Evolutionary conservation across 2,113 vertebrate genomes (phyloP).

Genomic region (Narcine bancroftii): DNA sequence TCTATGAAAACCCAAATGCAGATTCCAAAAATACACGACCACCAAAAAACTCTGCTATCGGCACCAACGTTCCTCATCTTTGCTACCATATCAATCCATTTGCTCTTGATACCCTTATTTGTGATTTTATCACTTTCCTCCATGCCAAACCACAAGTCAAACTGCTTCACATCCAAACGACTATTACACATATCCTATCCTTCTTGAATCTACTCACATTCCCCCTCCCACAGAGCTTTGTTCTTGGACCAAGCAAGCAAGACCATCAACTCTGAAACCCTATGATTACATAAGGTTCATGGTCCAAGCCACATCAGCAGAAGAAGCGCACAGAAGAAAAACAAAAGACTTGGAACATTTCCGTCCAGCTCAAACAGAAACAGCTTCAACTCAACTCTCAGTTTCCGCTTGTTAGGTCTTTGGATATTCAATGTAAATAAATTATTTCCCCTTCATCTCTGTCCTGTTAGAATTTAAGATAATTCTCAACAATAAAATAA

Average conservation of each 20-base stretch:
- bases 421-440: background rate
- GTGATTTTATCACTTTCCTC: background rate
- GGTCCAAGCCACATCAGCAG: background rate
- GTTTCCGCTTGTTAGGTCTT: no score
- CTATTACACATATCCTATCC: background rate
- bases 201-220: background rate
- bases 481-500: background rate
- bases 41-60: background rate
- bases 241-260: background rate
- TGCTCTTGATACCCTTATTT: background rate
- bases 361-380: background rate
- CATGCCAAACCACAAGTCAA: background rate
- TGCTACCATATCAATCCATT: background rate
- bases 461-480: background rate
- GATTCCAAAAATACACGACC: background rate
- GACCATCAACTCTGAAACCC: background rate
- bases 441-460: background rate
- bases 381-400: background rate
- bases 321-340: background rate
- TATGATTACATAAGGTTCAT: no score
- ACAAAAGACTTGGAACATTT: background rate
- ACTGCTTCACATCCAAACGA: background rate
- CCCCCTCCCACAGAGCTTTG: background rate
- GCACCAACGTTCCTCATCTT: background rate
- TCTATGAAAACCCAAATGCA: background rate